These are phyloP conservation scores for Perizoma affinitatum DNA, from an alignment of 2,888 invertebrate species.

Conservation along the genomic window DNA sequence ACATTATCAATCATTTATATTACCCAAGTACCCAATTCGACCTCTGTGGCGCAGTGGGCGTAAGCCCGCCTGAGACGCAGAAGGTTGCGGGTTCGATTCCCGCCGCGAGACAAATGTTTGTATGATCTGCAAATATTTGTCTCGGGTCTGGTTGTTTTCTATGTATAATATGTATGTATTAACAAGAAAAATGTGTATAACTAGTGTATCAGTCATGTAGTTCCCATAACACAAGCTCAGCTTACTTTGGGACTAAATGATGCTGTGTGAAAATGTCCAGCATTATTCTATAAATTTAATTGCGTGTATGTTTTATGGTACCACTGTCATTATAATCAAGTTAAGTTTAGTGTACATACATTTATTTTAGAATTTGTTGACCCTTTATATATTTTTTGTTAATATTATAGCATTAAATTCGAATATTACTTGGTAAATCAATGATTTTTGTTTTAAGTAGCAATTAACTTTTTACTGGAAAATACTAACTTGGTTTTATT, in stretches of 20 bases:
- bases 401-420: conserved; percentile 63
- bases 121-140: too few relatives aligned
- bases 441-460: conserved; percentile 57
- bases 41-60: too few relatives aligned
- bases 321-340: conserved; percentile 30
- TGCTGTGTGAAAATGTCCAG: too few relatives aligned
- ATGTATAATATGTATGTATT: too few relatives aligned
- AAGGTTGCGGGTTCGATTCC: too few relatives aligned
- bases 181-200: too few relatives aligned
- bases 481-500: conserved; percentile 60
- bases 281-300: conserved; percentile 11
- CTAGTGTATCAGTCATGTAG: too few relatives aligned
- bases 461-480: conserved; percentile 60
- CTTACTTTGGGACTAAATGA: too few relatives aligned
- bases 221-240: too few relatives aligned
- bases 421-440: conserved; percentile 60
- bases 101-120: too few relatives aligned
- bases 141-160: too few relatives aligned
- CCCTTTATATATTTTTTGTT: conserved; percentile 66
- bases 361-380: conserved; percentile 70
- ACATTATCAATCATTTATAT: conserved; percentile 60
- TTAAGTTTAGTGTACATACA: conserved; percentile 73
- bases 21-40: conserved; percentile 30
- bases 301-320: conserved; percentile 33
- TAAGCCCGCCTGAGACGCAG: too few relatives aligned